Base-by-base conservation (phyloP, 2,113 vertebrate species). In the Oncorhynchus mykiss region DNA sequence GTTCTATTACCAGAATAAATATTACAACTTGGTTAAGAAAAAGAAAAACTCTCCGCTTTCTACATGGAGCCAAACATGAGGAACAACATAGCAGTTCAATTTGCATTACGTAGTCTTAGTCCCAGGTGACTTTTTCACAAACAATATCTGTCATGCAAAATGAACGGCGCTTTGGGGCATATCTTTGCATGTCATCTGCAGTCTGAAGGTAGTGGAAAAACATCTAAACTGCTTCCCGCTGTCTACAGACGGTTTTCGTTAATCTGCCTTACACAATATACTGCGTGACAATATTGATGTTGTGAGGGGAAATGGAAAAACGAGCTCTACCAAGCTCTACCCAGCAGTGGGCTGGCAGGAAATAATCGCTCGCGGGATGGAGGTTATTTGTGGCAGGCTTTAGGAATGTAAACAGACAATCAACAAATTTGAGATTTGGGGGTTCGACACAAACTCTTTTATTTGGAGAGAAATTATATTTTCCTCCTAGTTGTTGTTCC, bases 381-480 rank as follows among this genome's bases (percentile, higher is more conserved):
- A 11, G 39, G 39, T 45, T 45, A 45, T 45, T 45, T 45, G 39
- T 45, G 39, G 9, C 8, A 45, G 39, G 39, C 16, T 29, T 34
- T 29, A 34, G 1, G 7, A 45, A 9, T 45, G 67, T 16, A 34
- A 31, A 27, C 16, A 62, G 59, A 22, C 51, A 54, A 54, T 54
- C 51, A 54, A 54, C 51, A 54, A n/a, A 31, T 68, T 68, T 20
- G 31, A 20, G 67, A 39, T 68, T 39, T n/a, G 4, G 18, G 16
- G 66, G 66, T 25, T 67, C 54, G 84, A 64, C n/a, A 70, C 18
- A 69, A 79, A 39, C 39, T 39, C 73, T 75, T 75, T n/a, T 22
- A 82, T 34, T 60, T 72, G 64, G 80, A 54, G 64, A 57, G 80
- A 48, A 39, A 70, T 45, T n/a, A 60, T 60, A n/a, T 22, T 60